These are phyloP conservation scores for Neotoma lepida DNA, from an alignment of 2,113 vertebrate genomes.

Conservation along the genomic window DNA sequence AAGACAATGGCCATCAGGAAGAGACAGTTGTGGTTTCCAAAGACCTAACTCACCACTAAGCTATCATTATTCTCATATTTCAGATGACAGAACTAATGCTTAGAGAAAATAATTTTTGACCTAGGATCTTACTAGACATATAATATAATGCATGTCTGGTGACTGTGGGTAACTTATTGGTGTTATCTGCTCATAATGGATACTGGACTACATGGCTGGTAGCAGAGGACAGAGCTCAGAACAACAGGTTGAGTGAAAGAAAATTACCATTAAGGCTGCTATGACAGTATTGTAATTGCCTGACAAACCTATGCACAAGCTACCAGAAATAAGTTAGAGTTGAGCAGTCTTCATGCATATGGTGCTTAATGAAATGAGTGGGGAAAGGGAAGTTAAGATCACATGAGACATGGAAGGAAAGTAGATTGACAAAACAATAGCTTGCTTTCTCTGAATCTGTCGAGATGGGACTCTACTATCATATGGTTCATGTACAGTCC, in stretches of 20 bases:
- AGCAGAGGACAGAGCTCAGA: background rate
- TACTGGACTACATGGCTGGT: background rate
- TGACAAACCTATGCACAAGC: background rate
- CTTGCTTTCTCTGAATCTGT: background rate
- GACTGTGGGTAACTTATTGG: background rate
- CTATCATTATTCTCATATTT: background rate
- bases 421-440: too few relatives aligned
- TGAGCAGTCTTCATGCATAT: accelerated
- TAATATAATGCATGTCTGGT: background rate
- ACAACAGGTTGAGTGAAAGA: background rate
- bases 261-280: background rate
- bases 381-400: background rate
- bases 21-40: background rate
- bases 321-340: background rate
- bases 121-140: background rate
- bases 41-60: background rate
- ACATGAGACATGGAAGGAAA: background rate
- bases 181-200: background rate
- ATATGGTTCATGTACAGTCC: background rate
- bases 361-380: accelerated
- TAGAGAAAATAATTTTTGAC: background rate
- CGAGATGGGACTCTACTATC: background rate
- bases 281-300: background rate
- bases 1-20: conserved; percentile 46
- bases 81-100: background rate